Base-by-base conservation (phyloP, 2,113 vertebrate species). In the Perca schrenkii region DNA sequence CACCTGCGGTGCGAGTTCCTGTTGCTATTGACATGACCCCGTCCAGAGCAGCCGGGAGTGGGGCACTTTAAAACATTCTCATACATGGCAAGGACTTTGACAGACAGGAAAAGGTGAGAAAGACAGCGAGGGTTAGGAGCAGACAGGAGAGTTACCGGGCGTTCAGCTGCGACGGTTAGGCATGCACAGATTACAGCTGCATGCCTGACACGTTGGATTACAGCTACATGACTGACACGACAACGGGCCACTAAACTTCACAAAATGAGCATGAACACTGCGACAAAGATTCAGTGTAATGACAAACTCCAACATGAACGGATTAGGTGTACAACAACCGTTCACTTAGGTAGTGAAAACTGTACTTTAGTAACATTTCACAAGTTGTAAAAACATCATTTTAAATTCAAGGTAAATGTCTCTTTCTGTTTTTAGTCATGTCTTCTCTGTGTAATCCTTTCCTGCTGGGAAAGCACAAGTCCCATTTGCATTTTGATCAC, bases 61-160 rank as follows among this genome's bases (percentile, higher is more conserved):
- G 98, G 98, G 95, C 98, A 99, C 97, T 99, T 99, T 97, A 99
- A 98, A 93, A 99, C 98, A 97, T 99, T 99, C 94, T 99, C 98
- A 96, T 99, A 97, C 98, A 99, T 99, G 96, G 98, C 98, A 95
- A 99, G 97, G 96, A 99, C 98, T 99, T 98, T 94, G 96, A 96
- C 94, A 96, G 93, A 94, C 94, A 97, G 95, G 96, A 96, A 94
- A 95, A 96, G 95, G 96, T 92, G 88, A 94, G 92, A 95, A 74
- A 95, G 93, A 96, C 91, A 97, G 93, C 68, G 82, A 87, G 93
- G 93, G 93, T 95, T 94, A 95, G 90, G 87, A 92, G 86, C 86
- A 94, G 93, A 92, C 86, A 89, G 87, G 86, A 91, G 73, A 84
- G 88, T 89, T 73, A 83, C 52, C 43, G 50, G 40, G 81, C 34